Evolutionary conservation across 1,140 invertebrate species (phyloP), one percentile per base, ranked within the genome.

Genomic region (Camponotus vicinus): DNA sequence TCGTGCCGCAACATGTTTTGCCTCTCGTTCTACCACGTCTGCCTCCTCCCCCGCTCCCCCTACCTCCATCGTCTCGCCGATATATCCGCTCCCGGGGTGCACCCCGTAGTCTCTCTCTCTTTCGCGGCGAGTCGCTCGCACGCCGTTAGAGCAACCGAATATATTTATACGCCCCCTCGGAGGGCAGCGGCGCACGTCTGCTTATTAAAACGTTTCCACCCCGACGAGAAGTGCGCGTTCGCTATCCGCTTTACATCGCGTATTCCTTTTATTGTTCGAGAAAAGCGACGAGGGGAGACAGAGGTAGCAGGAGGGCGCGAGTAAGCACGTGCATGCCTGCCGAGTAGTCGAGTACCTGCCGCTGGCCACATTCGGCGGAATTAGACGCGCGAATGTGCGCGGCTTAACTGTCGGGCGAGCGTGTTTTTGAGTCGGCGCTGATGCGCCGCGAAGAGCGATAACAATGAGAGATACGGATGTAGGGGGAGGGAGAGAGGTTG

Each of bases 1-100:
- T 94, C 93, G 94, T 94, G 94, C 93, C 93, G 91, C 93, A 94
- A 94, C 94, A 94, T 95, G 94, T 94, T 94, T 94, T 92, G 92
- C 94, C 92, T 93, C 92, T 93, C 92, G 90, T 92, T 88, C 89
- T 89, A 78, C 89, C 76, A 83, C 86, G 59, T 86, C 78, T 79
- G 83, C 91, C 71, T 69, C 45, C 45, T 86, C 83, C 83, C 55
- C 85, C 80, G 37, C 76, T 87, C 70, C 27, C 52, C 49, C 89
- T 27, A 27, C 86, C 88, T 86, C 88, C 61, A 86, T 57, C 75
- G 83, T 88, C 87, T 86, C 87, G 78, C 87, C 89, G 88, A 92
- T 91, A 90, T 86, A 85, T 83, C 77, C 85, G 78, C 85, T 87
- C 82, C 70, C 79, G n/a, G 42, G 45, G 27, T 27, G 52, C 55